Percentiles rank a stretch among this genome's conserved stretches.
phyloP scores from a whole-genome alignment of 2,113 vertebrate genomes.

The Stictonetta naevosa region DNA sequence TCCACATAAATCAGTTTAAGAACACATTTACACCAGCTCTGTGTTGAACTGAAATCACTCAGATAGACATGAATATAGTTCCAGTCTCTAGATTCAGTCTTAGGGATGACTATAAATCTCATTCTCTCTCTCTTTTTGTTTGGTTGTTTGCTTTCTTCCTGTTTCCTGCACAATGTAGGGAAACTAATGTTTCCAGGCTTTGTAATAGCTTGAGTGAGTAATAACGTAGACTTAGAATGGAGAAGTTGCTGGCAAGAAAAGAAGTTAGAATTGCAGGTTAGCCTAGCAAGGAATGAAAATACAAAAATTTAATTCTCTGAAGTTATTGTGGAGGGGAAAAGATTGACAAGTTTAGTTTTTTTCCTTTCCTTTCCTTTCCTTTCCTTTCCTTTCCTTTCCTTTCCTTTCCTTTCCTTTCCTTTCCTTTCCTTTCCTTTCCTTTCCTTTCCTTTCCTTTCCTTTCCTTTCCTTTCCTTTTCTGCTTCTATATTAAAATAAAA shows the following conservation, averaged over 20 bases:
- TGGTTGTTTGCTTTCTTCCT: neutral
- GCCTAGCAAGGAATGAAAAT: neutral
- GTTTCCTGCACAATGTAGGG: neutral
- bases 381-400: no score
- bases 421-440: no score
- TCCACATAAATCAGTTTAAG: conserved; percentile 5
- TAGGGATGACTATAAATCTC: neutral
- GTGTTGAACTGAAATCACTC: conserved; percentile 1
- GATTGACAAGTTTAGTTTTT: fast-evolving
- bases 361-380: neutral
- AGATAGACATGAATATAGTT: neutral
- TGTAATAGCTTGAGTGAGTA: neutral
- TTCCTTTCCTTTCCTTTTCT: neutral
- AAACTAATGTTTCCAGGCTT: neutral
- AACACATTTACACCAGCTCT: neutral
- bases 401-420: no score
- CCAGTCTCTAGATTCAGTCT: neutral
- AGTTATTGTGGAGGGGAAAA: neutral
- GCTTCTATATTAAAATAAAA: neutral
- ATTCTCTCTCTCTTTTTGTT: neutral
- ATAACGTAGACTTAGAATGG: neutral
- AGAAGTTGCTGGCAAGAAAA: neutral
- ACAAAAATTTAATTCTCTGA: neutral
- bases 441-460: no score
- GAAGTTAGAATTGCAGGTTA: neutral